Evolutionary conservation across 2,797 vertebrate genomes (phyloP).

Genomic region (Anolis apletophallus): DNA sequence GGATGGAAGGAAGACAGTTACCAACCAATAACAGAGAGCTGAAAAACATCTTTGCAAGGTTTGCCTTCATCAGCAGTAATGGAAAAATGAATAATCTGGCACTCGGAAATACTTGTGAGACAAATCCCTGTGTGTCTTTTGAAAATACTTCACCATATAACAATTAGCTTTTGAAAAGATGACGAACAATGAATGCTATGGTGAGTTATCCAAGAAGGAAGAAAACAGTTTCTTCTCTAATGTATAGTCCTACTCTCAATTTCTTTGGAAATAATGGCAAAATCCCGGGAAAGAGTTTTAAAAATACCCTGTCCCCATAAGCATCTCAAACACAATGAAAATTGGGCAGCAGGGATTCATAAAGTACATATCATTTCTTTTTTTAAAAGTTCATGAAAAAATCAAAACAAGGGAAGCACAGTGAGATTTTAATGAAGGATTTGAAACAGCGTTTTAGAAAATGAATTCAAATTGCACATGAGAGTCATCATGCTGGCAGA

Average conservation of each 20-base stretch:
- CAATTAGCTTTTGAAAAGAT: slow-evolving; percentile 46
- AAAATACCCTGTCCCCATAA: neutral
- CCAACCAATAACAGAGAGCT: neutral
- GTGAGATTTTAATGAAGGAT: slow-evolving; percentile 69
- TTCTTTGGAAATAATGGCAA: slow-evolving; percentile 41
- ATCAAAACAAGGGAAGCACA: slow-evolving; percentile 51
- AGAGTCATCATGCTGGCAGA: slow-evolving; percentile 56
- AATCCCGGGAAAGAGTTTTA: slow-evolving; percentile 30
- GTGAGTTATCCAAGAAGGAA: slow-evolving; percentile 42
- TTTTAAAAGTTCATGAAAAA: slow-evolving; percentile 53
- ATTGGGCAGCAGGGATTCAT: slow-evolving; percentile 45
- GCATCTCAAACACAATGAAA: slow-evolving; percentile 56
- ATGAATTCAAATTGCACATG: slow-evolving; percentile 61
- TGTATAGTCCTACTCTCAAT: slow-evolving; percentile 47
- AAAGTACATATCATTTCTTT: slow-evolving; percentile 46
- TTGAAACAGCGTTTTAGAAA: slow-evolving; percentile 62
- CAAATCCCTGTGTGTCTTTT: neutral
- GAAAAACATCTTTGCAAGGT: neutral
- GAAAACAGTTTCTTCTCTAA: slow-evolving; percentile 35
- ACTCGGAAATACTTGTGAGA: slow-evolving; percentile 12
- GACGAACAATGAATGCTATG: neutral
- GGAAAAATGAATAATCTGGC: neutral
- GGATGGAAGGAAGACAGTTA: neutral
- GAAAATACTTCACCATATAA: slow-evolving; percentile 29
- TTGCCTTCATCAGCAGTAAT: neutral